Evolutionary conservation across 2,888 invertebrate genomes (phyloP).

Genomic region (Leuctra nigra): DNA sequence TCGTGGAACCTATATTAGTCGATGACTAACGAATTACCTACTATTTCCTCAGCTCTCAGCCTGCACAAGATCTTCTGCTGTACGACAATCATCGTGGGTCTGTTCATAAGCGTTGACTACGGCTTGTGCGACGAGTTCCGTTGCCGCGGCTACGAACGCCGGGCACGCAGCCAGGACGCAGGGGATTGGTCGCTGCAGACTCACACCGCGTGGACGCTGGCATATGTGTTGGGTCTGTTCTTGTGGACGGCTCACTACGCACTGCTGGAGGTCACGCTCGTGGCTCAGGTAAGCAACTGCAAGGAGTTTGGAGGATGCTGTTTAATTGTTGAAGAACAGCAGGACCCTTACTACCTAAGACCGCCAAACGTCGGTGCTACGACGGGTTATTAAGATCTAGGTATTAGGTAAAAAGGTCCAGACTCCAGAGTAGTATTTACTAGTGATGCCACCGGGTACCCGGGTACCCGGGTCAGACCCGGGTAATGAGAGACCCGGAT

Average conservation of each 20-base stretch:
- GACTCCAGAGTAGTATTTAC: too few relatives aligned
- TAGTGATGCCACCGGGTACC: too few relatives aligned
- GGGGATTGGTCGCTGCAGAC: conserved; percentile 46
- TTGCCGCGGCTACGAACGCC: conserved; percentile 47
- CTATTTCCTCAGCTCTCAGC: conserved; percentile 46
- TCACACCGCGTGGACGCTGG: conserved; percentile 49
- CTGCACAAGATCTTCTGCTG: conserved; percentile 51
- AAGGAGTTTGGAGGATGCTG: too few relatives aligned
- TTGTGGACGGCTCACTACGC: conserved; percentile 48
- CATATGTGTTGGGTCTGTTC: conserved; percentile 48
- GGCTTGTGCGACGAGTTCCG: conserved; percentile 54
- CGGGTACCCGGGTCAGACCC: too few relatives aligned
- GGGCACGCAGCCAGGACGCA: conserved; percentile 38
- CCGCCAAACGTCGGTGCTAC: too few relatives aligned
- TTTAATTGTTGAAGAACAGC: too few relatives aligned
- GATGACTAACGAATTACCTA: background rate
- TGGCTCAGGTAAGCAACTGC: too few relatives aligned
- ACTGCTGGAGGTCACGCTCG: conserved; percentile 40
- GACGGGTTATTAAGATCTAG: too few relatives aligned
- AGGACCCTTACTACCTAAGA: too few relatives aligned
- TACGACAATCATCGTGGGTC: conserved; percentile 52
- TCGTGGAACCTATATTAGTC: background rate
- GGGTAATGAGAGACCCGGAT: too few relatives aligned
- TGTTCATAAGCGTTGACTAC: conserved; percentile 55
- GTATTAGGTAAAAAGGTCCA: too few relatives aligned